These are phyloP conservation scores for Drosophila orena DNA, from an alignment of 1,140 invertebrate genomes.

Conservation along the genomic window DNA sequence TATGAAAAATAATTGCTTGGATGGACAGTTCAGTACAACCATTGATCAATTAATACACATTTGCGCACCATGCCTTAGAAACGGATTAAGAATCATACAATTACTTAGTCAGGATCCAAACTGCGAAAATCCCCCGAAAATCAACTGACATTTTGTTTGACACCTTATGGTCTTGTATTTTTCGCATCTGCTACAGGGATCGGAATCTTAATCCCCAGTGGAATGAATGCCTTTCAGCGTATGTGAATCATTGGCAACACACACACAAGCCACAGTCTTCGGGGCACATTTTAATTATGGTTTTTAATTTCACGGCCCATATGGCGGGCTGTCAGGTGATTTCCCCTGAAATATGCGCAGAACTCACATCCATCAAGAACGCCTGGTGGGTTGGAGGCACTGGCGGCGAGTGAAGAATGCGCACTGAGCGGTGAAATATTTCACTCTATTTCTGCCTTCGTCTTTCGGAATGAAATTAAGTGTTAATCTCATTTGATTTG, in stretches of 20 bases:
- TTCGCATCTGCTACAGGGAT: conserved; percentile 12
- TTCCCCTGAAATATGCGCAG: conserved; percentile 47
- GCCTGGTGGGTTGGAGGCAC: conserved; percentile 21
- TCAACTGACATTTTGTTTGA: neutral
- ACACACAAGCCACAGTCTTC: conserved; percentile 30
- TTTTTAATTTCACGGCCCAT: conserved; percentile 73
- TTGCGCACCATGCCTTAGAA: neutral
- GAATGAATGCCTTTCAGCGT: conserved; percentile 37
- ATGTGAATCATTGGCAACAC: conserved; percentile 31
- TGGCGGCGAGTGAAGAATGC: conserved; percentile 3
- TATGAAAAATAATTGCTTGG: neutral
- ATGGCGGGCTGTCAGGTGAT: conserved; percentile 69
- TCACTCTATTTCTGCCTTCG: conserved; percentile 49
- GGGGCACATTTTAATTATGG: conserved; percentile 63
- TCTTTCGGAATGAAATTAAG: conserved; percentile 69
- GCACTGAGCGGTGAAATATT: conserved; percentile 44
- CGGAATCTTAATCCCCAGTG: conserved; percentile 27
- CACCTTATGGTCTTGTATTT: neutral
- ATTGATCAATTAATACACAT: neutral
- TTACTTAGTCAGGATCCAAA: too few relatives aligned
- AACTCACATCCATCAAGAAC: conserved; percentile 38
- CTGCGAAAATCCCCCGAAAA: neutral
- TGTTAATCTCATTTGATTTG: conserved; percentile 81
- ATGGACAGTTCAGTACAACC: neutral
- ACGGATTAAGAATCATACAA: too few relatives aligned